phyloP scores from a whole-genome alignment of 2,113 vertebrate species.

The Podarcis muralis region DNA sequence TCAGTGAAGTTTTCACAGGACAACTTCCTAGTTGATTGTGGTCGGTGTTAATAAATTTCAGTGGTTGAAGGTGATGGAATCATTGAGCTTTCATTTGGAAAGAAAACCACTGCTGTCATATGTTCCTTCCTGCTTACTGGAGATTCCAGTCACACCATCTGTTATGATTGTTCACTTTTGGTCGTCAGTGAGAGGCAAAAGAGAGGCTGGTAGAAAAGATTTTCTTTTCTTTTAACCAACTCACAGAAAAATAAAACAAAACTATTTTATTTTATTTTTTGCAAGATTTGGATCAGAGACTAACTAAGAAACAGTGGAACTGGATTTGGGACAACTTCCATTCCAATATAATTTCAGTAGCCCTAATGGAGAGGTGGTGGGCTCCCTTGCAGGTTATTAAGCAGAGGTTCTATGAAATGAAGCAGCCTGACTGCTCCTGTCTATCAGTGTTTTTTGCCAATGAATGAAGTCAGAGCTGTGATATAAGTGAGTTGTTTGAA shows the following conservation, averaged over 20 bases:
- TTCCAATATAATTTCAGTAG: no score
- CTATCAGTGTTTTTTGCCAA: no score
- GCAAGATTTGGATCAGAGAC: no score
- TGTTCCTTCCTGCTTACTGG: rapidly evolving
- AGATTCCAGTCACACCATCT: background rate
- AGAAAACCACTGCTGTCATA: background rate
- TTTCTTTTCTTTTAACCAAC: background rate
- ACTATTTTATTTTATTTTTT: background rate
- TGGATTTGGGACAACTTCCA: no score
- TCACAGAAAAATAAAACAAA: background rate
- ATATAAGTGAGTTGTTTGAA: no score
- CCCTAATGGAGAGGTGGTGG: no score
- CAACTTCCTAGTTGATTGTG: background rate
- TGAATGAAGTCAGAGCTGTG: no score
- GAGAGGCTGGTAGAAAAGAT: background rate
- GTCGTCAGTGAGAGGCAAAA: background rate
- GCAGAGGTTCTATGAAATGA: no score
- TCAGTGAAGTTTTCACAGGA: background rate
- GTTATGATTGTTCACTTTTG: background rate
- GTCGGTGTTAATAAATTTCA: background rate
- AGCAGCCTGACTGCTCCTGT: no score
- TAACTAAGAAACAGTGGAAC: no score
- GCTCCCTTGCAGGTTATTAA: no score
- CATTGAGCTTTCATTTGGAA: background rate
- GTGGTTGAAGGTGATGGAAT: no score